Conservation (phyloP, 2,888 invertebrate genomes). For the Drymonia ruficornis region DNA sequence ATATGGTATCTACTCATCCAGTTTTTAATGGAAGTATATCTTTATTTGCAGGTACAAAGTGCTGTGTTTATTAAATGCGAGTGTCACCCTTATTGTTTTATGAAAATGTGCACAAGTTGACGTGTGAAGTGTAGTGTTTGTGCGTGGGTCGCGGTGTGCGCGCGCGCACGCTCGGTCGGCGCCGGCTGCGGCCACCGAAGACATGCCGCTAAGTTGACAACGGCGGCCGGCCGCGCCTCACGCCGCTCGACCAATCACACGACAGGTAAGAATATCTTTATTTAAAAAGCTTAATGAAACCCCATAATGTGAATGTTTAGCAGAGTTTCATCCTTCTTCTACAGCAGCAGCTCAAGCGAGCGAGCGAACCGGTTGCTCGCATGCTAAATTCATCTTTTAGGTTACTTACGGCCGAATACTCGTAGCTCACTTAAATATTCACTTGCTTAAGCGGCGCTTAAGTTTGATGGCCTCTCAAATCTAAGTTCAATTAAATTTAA, state of each 20-base stretch:
- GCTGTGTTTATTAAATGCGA: slow-evolving; percentile 53
- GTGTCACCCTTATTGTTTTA: slow-evolving; percentile 36
- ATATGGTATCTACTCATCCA: not conserved
- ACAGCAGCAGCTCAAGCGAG: too few species aligned
- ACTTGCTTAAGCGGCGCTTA: too few species aligned
- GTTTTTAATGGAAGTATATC: slow-evolving; percentile 3
- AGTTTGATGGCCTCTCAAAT: too few species aligned
- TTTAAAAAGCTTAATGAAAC: too few species aligned
- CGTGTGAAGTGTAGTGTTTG: slow-evolving; percentile 47
- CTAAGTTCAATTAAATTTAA: too few species aligned
- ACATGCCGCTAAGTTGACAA: slow-evolving; percentile 79
- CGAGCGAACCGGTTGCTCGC: too few species aligned
- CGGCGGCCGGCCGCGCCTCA: slow-evolving; percentile 77
- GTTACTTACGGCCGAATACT: too few species aligned
- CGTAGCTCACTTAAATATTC: too few species aligned
- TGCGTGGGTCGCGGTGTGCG: slow-evolving; percentile 44
- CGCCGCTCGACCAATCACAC: slow-evolving; percentile 69
- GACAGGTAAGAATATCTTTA: slow-evolving; percentile 59
- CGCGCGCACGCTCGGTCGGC: slow-evolving; percentile 39
- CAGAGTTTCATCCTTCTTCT: too few species aligned
- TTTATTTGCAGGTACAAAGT: slow-evolving; percentile 68
- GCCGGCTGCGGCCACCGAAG: slow-evolving; percentile 50
- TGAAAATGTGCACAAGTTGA: slow-evolving; percentile 48
- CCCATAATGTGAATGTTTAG: too few species aligned
- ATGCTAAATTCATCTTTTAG: too few species aligned